Evolutionary conservation across 2,888 invertebrate species (phyloP), one percentile per base, ranked within the genome.

Genomic region (Abscondita cerata): DNA sequence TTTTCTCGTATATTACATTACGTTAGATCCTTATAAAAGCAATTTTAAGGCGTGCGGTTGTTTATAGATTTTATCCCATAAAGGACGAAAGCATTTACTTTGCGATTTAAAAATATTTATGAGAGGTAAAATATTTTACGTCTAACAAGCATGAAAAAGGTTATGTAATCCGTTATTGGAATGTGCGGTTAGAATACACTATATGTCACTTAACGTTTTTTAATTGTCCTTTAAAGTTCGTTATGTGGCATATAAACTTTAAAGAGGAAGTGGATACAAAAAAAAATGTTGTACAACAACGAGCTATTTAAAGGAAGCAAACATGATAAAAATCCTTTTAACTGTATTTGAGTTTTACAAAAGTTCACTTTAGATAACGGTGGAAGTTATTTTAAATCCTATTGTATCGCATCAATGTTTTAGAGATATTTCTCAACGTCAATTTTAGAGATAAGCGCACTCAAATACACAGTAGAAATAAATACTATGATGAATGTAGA

Each of bases 381-480:
- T 41, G 13, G 58, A 59, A 59, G 41, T 47, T 52, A 41, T 53
- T 55, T 55, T 44, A 47, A 55, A 61, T 61, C 56, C 46, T 52
- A 61, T 60, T 55, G 60, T 50, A 54, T 55, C 48, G 60, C 44
- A 55, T 60, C 60, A 54, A 48, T 60, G 60, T 60, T 60, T 54
- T 50, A 48, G 50, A 47, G 38, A 53, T 53, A 53, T 60, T 57
- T 41, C 56, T 54, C 55, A 31, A 59, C 48, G 65, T 60, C 61
- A 61, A 55, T 58, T 57, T 60, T 41, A 25, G 40, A 65, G 64
- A 64, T 60, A 60, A 59, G 46, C 52, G 50, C 38, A 36, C 47
- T 33, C 36, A 33, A 20, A 40, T 52, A 41, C 47, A 54, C 51
- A 25, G 31, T 40, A 36, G 55, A 48, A 48, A 51, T 36, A 50